Base-by-base conservation (phyloP, 1,140 invertebrate genomes). In the Nebria ingens region DNA sequence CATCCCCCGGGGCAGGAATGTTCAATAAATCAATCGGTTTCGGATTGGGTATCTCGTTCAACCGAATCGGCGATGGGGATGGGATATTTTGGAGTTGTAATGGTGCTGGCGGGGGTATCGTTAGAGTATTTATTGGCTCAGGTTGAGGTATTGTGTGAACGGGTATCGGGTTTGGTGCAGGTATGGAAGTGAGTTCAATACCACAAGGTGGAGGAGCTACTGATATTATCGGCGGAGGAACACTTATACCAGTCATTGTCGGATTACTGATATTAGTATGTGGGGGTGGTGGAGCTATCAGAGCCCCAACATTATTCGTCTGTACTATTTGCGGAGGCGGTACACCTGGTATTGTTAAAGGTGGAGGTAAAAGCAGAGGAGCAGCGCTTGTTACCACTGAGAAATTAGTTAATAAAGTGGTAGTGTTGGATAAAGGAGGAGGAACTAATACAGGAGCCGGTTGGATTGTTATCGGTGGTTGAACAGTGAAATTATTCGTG, bases 71-170 rank as follows among this genome's bases (percentile, higher is more conserved):
- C 22, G 65, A 70, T 2, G 76, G 74, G 0, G 76, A 74, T 40
- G 73, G 74, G 52, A 79, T 74, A 61, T 72, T 75, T 12, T 75
- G 73, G 4, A 75, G 72, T 54, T 74, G 74, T 20, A 78, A 59
- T 49, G 73, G 73, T 9, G 70, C 62, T 2, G 73, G 76, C 21
- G 76, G 73, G 2, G 73, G 73, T 54, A 72, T 70, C 52, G 64
- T 67, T 17, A 67, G 55, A 2, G 72, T 66, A 51, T 69, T 68
- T 34, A 73, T 56, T 12, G 67, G 65, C 51, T 67, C 65, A 13
- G 69, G 68, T 56, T 64, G 67, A 2, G 70, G 69, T 56, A 75
- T 68, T 56, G 61, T 73, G 50, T 69, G 64, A 62, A 74, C 59
- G 64, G 68, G 72, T 11, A 71, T 66, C 9, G 70, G 67, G 59